A percentile compares a stretch with the other conserved stretches of the same genome.
Conservation (phyloP, 2,888 invertebrate species). For the Lycia hirtaria region DNA sequence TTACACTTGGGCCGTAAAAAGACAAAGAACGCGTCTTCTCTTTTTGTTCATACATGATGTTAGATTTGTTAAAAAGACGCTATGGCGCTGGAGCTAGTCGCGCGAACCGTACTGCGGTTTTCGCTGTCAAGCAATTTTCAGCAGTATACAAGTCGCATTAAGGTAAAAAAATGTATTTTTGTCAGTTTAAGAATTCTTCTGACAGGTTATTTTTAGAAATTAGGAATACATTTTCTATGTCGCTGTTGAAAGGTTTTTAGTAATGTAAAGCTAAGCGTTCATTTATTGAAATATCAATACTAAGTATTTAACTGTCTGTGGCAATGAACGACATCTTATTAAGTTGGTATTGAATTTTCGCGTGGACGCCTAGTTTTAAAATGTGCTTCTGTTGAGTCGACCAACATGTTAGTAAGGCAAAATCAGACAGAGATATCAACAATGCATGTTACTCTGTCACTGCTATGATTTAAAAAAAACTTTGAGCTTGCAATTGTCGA, state of each 20-base stretch:
- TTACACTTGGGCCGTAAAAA: constrained; percentile 1
- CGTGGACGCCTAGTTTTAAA: too few relatives aligned
- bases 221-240: too few relatives aligned
- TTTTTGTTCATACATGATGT: background rate
- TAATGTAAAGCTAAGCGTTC: too few relatives aligned
- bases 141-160: background rate
- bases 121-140: background rate
- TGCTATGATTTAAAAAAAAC: too few relatives aligned
- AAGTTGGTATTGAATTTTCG: too few relatives aligned
- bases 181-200: too few relatives aligned
- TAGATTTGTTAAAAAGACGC: background rate
- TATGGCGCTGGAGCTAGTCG: background rate
- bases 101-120: background rate
- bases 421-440: background rate
- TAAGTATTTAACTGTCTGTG: too few relatives aligned
- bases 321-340: too few relatives aligned
- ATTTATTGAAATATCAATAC: too few relatives aligned
- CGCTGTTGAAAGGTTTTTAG: too few relatives aligned
- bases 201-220: too few relatives aligned
- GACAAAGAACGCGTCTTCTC: background rate
- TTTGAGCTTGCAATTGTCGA: too few relatives aligned
- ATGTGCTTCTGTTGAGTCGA: background rate
- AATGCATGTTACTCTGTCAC: background rate
- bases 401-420: background rate
- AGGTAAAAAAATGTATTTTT: background rate